Conservation (phyloP, 1,140 invertebrate species). For the Mamestra configurata region DNA sequence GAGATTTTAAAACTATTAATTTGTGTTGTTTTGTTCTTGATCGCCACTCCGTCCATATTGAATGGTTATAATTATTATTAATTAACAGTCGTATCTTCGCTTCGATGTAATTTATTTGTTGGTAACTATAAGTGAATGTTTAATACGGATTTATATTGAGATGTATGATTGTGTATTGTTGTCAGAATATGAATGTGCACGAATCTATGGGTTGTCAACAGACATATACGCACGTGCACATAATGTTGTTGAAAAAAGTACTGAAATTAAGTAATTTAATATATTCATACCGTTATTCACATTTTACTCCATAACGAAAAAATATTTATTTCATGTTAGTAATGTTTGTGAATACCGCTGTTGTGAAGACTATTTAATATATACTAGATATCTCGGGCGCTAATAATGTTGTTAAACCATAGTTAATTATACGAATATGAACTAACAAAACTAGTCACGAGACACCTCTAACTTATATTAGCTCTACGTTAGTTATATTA, state of each 20-base stretch:
- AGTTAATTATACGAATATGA: conserved; percentile 44
- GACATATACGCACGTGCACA: neutral
- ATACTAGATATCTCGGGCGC: neutral
- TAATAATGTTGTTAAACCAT: conserved; percentile 38
- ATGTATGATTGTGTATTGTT: neutral
- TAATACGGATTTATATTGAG: neutral
- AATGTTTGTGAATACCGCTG: neutral
- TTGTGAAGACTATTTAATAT: neutral
- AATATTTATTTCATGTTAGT: conserved; percentile 18
- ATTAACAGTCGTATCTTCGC: conserved; percentile 35
- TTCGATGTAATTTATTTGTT: conserved; percentile 37
- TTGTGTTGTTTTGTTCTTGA: conserved; percentile 48
- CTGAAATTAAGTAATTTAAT: conserved; percentile 9
- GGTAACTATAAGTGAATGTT: conserved; percentile 28
- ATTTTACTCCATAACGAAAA: neutral
- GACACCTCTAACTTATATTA: conserved; percentile 67
- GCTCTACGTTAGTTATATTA: conserved; percentile 21
- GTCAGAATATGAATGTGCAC: neutral
- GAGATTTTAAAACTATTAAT: conserved; percentile 57
- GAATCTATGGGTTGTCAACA: neutral
- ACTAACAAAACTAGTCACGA: conserved; percentile 74
- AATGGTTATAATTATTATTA: conserved; percentile 22
- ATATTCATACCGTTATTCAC: neutral
- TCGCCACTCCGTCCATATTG: conserved; percentile 65
- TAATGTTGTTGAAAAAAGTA: conserved; percentile 15